phyloP scores from a whole-genome alignment of 2,888 invertebrate genomes.

The Megalurothrips usitatus region DNA sequence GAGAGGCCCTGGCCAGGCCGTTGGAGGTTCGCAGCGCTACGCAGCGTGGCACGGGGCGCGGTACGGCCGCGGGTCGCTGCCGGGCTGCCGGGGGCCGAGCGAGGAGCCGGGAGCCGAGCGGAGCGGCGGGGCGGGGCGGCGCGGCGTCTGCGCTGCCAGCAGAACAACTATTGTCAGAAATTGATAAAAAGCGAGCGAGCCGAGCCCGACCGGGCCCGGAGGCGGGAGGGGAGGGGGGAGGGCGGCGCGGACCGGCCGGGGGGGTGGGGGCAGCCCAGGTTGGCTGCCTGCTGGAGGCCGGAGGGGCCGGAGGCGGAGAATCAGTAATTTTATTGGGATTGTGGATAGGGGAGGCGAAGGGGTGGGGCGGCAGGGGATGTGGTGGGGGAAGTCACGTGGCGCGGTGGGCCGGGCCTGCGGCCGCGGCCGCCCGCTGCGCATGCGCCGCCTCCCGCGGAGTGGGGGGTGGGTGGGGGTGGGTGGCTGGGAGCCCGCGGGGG shows the following conservation, averaged over 20 bases:
- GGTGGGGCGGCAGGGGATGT: neutral
- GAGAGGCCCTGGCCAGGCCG: neutral
- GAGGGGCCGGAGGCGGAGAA: constrained; percentile 6
- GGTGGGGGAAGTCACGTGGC: neutral
- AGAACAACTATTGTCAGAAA: constrained; percentile 20
- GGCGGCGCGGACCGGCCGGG: neutral
- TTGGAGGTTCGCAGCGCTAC: neutral
- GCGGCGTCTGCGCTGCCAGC: constrained; percentile 7
- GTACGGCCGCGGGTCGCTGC: neutral
- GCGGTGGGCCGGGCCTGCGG: constrained; percentile 20
- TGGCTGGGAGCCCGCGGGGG: neutral
- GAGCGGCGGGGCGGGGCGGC: neutral
- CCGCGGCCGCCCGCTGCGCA: constrained; percentile 31
- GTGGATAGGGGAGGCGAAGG: constrained; percentile 12
- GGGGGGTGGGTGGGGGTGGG: neutral
- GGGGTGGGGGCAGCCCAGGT: constrained; percentile 18
- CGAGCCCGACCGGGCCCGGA: neutral
- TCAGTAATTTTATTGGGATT: constrained; percentile 25
- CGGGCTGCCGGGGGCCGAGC: too few species aligned
- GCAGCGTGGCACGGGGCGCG: neutral
- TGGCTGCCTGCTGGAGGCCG: constrained; percentile 13
- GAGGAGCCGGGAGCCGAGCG: neutral
- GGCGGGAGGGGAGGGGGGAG: neutral
- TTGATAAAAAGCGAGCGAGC: constrained; percentile 20
- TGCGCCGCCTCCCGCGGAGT: neutral